A percentile compares a stretch with the other conserved stretches of the same genome.
Evolutionary conservation across 1,140 invertebrate genomes (phyloP).

Genomic region (Musca domestica): DNA sequence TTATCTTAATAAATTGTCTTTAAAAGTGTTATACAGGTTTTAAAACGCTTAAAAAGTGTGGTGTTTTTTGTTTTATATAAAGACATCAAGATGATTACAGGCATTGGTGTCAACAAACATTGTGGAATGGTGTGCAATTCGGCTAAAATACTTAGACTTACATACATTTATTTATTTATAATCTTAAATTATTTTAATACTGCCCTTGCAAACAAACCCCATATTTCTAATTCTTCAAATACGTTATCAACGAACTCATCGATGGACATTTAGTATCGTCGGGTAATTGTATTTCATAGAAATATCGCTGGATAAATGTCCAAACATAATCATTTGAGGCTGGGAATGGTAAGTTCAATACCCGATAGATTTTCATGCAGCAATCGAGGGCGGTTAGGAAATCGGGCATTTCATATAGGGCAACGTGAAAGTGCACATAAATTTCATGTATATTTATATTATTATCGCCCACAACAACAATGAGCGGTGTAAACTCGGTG

Average conservation of each 20-base stretch:
- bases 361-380: constrained; percentile 24
- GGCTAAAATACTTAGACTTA: no score
- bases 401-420: constrained; percentile 23
- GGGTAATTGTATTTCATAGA: constrained; percentile 22
- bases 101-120: no score
- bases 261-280: constrained; percentile 17
- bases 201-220: not conserved
- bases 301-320: constrained; percentile 25
- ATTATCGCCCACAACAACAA: constrained; percentile 15
- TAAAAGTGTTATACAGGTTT: no score
- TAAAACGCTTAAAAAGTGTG: no score
- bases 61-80: no score
- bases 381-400: constrained; percentile 22
- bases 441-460: constrained; percentile 24
- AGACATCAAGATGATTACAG: no score
- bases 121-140: no score
- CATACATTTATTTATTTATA: no score
- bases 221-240: constrained; percentile 1
- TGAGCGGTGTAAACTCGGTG: not conserved
- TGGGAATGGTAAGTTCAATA: constrained; percentile 18
- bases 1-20: no score
- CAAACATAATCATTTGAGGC: constrained; percentile 21
- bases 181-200: not conserved
- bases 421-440: constrained; percentile 20
- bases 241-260: constrained; percentile 7